Evolutionary conservation across 2,888 invertebrate genomes (phyloP), one percentile per base, ranked within the genome.

Genomic region (Gari tellinella): DNA sequence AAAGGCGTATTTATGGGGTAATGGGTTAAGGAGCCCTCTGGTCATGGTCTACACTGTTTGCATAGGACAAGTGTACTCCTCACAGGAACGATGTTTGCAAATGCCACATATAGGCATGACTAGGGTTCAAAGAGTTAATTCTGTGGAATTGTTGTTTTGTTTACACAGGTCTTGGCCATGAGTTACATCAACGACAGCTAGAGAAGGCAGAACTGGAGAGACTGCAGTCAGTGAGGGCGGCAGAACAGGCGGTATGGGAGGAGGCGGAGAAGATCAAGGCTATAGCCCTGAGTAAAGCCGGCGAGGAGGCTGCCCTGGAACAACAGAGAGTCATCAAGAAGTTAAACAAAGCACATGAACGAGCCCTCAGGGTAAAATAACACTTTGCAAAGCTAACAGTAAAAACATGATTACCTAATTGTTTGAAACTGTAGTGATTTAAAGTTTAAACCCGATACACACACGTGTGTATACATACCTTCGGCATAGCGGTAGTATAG

Each of bases 181-280:
- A 86, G 25, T 72, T 89, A 19, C 85, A 85, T 38, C 64, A 67
- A 26, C 69, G 76, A 43, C 66, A 81, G 21, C 40, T 80, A 41
- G 84, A 88, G 37, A 80, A 80, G 43, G 79, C 82, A 43, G 88
- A 88, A 45, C 41, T 61, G 19, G 86, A 87, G 51, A 86, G 84
- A 52, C 66, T 73, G 41, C 73, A 80, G 40, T 81, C 86, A 7
- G 82, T 89, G n/a, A 53, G 81, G 25, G 60, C 75, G 38, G 85
- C 88, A 15, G 87, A 88, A 41, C 57, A 80, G 41, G 81, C 81
- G 10, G 83, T 87, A 14, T 84, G 87, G 86, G 77, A 73, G 25
- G 77, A 87, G 46, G 87, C 86, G 10, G 84, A 88, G 48, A 73
- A 72, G 41, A 53, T 83, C 2, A 83, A 87, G 55, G 70, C 66